Percentiles rank a stretch among this genome's conserved stretches.
phyloP scores from a whole-genome alignment of 2,113 vertebrate species.

The Lepus americanus region DNA sequence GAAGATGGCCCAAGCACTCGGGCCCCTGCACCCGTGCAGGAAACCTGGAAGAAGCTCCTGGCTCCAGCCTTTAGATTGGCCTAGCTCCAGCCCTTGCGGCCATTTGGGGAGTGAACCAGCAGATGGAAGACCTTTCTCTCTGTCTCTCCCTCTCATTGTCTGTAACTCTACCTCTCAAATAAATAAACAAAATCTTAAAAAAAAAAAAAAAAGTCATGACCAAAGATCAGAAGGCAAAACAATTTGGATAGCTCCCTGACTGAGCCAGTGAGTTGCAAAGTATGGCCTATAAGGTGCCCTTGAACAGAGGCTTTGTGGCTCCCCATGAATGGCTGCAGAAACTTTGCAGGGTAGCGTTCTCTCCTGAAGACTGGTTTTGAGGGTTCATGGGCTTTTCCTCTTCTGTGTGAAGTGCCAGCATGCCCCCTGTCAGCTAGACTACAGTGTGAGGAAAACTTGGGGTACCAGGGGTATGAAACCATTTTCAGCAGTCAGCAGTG shows the following conservation, averaged over 20 bases:
- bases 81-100: too few relatives aligned
- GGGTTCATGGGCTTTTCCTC: background rate
- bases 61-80: too few relatives aligned
- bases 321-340: background rate
- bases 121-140: too few relatives aligned
- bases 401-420: background rate
- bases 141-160: too few relatives aligned
- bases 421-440: background rate
- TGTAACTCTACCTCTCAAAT: too few relatives aligned
- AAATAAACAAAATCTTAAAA: too few relatives aligned
- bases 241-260: background rate
- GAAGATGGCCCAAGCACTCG: too few relatives aligned
- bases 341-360: background rate
- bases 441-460: background rate
- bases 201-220: background rate
- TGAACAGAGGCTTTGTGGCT: slow-evolving; percentile 19
- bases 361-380: background rate
- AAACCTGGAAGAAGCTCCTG: too few relatives aligned
- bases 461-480: background rate
- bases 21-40: too few relatives aligned
- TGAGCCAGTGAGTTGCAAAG: background rate
- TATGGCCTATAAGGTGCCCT: background rate
- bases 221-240: background rate
- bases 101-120: too few relatives aligned
- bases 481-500: background rate